Base-by-base conservation (phyloP, 2,113 vertebrate genomes). In the Tamias sibiricus region DNA sequence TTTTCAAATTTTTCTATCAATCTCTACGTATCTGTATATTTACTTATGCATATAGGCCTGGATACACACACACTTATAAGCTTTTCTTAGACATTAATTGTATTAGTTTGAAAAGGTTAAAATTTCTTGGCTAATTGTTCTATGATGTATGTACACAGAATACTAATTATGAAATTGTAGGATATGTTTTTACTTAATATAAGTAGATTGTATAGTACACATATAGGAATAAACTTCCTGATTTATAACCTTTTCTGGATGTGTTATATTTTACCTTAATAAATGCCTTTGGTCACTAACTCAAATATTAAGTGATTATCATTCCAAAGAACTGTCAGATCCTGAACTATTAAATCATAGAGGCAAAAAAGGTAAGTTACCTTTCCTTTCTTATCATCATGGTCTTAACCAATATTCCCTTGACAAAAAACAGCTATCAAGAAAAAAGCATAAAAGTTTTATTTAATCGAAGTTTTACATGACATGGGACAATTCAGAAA, bases 71-170 rank as follows among this genome's bases (percentile, higher is more conserved):
- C 4, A 22, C 4, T 74, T 97, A 86, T 40, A 86, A 97, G 54
- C 40, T 75, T 95, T 76, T 89, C 17, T 77, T 26, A 47, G 52
- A 28, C 89, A 96, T 52, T 90, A 20, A 28, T 79, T 95, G 94
- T 95, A 96, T 26, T 97, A 1, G 68, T 91, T 93, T 97, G 71
- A 90, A 95, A 96, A 44, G 95, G 57, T 44, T 95, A 64, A 49
- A 98, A 96, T 88, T 68, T 3, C 11, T 94, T 96, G 47, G 59
- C 66, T 97, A 90, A 89, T 69, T 87, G 0, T 54, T 95, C 54
- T 16, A 57, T 9, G 42, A 22, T 85, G 32, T 75, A 54, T 76
- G 7, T 84, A 83, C 42, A 64, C 32, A 79, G 64, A 82, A 26
- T 87, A 35, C 12, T 92, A 95, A 89, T 91, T 85, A 94, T 96